Percentiles rank a stretch among this genome's conserved stretches.
Evolutionary conservation across 2,888 invertebrate genomes (phyloP).

Genomic region (Stegophylla sp.): DNA sequence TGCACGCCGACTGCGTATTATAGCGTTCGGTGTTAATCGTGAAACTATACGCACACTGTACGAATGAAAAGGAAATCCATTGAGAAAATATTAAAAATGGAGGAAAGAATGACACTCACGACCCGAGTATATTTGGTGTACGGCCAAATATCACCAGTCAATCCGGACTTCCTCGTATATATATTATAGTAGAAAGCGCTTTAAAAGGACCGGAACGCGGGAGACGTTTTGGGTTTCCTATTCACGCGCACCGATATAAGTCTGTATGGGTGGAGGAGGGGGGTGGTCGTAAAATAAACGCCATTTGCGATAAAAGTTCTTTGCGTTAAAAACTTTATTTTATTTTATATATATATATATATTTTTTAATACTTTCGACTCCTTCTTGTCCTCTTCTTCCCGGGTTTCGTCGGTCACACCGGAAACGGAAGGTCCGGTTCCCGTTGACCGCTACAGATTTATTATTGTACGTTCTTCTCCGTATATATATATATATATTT

Average conservation of each 20-base stretch:
- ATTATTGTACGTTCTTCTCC: conserved; percentile 26
- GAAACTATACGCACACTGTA: no score
- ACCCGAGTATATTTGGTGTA: conserved; percentile 26
- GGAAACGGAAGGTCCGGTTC: conserved; percentile 58
- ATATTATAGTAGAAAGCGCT: conserved; percentile 40
- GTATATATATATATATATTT: no score
- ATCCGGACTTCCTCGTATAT: conserved; percentile 44
- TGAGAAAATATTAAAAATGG: conserved; percentile 10
- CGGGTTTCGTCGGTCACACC: conserved; percentile 39
- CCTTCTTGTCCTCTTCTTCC: conserved; percentile 22
- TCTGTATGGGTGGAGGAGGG: no score
- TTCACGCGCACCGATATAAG: conserved; percentile 48
- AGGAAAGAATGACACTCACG: conserved; percentile 31
- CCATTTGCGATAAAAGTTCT: conserved; percentile 56
- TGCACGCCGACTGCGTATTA: no score
- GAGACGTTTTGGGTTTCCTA: conserved; percentile 51
- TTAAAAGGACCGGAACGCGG: conserved; percentile 34
- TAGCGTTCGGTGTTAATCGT: no score
- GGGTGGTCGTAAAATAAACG: conserved; percentile 57
- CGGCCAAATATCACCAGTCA: conserved; percentile 53
- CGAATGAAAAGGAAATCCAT: not conserved
- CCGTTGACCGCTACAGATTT: conserved; percentile 57
- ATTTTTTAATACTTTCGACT: conserved; percentile 43
- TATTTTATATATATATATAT: conserved; percentile 13
- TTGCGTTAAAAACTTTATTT: conserved; percentile 58